Base-by-base conservation (phyloP, 2,797 vertebrate species). In the Crenuchus spilurus region DNA sequence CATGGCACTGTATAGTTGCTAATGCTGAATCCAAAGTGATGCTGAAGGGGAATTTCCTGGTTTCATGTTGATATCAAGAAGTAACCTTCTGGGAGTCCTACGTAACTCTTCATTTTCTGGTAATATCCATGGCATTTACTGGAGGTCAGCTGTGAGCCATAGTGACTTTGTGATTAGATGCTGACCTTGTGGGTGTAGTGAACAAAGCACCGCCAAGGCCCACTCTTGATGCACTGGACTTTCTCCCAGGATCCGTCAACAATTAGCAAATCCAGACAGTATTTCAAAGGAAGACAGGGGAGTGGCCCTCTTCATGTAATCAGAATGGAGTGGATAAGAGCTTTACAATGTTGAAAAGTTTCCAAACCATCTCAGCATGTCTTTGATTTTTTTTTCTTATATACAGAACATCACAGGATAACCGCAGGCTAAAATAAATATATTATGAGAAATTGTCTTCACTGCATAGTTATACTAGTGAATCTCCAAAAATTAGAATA, bases 261-360 rank as follows among this genome's bases (percentile, higher is more conserved):
- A 86, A 89, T 89, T 88, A 88, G 58, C 81, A 76, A 70, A 82
- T 85, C 79, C 81, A 77, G 82, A 83, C 78, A 80, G 39, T 37
- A 71, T 84, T 87, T 90, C 83, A 87, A 82, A 82, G 78, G 65
- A 73, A 78, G 86, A 85, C 79, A 82, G 70, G 60, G 72, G 60
- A 44, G 46, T 76, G 68, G 60, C 48, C 78, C 65, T 26, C 22
- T 75, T 81, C 30, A 9, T 75, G 46, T 81, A 82, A 85, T 85
- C 80, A 82, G 68, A 85, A 80, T 33, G 4, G 74, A 84, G 84
- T 77, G 80, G 74, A 86, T 84, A 78, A 75, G 64, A 64, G 76
- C 58, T 67, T 83, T 79, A 70, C 72, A 74, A 61, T 75, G 72
- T 18, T 78, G 67, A 82, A 78, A 82, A 80, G 57, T 70, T 60